Evolutionary conservation across 2,113 vertebrate genomes (phyloP), one percentile per base, ranked within the genome.

Genomic region (Antennarius striatus): DNA sequence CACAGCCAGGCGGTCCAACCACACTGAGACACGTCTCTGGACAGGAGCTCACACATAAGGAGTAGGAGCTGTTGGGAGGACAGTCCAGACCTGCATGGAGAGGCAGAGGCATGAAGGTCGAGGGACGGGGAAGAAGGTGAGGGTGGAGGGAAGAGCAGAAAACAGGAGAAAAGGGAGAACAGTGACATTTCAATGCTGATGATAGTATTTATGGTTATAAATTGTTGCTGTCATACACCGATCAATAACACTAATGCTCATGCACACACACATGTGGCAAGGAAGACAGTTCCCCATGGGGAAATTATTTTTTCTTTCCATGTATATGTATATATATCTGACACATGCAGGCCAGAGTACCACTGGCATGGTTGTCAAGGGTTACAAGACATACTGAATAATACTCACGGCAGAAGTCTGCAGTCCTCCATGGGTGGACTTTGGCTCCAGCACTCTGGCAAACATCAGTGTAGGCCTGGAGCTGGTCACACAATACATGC

Each of bases 321-420:
- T 22, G 22, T 22, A 2, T 22, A 22, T 22, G 22, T 22, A 22
- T 22, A 22, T 22, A 22, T 22, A 22, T 22, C 2, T 22, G 22
- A 9, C 4, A 30, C 45, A 6, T 3, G 0, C 32, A 53, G 7
- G 15, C 10, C 7, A 71, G 6, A 12, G 5, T 0, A 22, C 22
- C 22, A 22, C 22, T 22, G 22, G 22, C 22, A 22, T 22, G 22
- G 22, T 22, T 22, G 22, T 22, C 32, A 36, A 3, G 7, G 32
- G 7, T 36, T 4, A 36, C 2, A 36, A 36, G 32, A 7, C 32
- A 36, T 1, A 36, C 32, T 7, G 32, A 9, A 4, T 9, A 39
- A 47, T 30, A 92, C 94, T 93, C 81, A 95, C 93, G 81, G 43
- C 94, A 95, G 85, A 95, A 94, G 15, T 79, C 63, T 64, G 91